Evolutionary conservation across 2,113 vertebrate genomes (phyloP).

Genomic region (Ursus arctos): DNA sequence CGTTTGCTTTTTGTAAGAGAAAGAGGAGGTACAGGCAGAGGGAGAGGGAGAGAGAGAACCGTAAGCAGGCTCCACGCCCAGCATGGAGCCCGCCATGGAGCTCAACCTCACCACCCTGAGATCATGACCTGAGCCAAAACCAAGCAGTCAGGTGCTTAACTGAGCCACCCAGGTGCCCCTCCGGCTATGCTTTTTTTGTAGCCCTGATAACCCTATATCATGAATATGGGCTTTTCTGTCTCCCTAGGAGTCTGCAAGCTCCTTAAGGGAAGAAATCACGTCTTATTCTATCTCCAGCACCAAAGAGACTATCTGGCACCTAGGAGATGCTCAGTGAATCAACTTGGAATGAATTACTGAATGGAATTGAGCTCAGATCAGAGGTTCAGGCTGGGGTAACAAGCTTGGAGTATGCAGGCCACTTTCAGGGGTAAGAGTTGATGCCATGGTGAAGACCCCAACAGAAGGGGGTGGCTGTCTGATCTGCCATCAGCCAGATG

Average conservation of each 20-base stretch:
- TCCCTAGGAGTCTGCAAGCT: neutral
- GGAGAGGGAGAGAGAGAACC: neutral
- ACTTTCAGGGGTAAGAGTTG: neutral
- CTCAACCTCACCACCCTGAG: neutral
- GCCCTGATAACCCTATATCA: neutral
- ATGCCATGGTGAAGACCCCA: neutral
- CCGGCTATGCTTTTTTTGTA: neutral
- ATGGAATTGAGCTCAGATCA: neutral
- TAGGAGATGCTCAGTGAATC: neutral
- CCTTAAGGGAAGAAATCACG: neutral
- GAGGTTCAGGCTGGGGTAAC: neutral
- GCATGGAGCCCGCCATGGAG: neutral
- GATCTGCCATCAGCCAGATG: neutral
- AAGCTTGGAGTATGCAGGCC: neutral
- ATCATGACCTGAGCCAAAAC: neutral
- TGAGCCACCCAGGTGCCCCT: neutral
- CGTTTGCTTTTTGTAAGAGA: too few species aligned
- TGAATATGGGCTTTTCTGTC: neutral
- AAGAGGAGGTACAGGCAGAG: neutral
- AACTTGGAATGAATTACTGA: neutral
- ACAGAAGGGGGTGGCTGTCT: neutral
- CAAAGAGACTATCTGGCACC: neutral
- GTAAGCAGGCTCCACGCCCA: neutral
- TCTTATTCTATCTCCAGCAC: neutral
- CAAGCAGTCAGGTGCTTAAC: neutral